A percentile compares a stretch with the other conserved stretches of the same genome.
phyloP scores from a whole-genome alignment of 2,797 vertebrate species.

The Onychomys arenicola region DNA sequence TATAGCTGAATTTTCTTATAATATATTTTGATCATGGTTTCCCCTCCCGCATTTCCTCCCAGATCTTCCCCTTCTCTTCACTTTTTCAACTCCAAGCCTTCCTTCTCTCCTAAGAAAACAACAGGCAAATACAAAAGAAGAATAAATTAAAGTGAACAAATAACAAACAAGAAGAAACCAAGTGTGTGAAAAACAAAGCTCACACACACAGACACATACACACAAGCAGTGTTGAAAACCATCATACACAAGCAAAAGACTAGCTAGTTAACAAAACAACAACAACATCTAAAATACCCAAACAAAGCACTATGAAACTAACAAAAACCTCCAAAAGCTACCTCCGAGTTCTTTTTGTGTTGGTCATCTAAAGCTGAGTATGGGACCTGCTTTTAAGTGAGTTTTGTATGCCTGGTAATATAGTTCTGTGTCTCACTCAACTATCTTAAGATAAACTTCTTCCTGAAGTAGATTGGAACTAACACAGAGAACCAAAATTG shows the following conservation, averaged over 20 bases:
- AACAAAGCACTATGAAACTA: too few relatives aligned
- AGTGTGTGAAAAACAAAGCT: fast-evolving
- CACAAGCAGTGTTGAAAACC: background rate
- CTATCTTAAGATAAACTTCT: background rate
- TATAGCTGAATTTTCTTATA: background rate
- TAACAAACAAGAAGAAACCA: too few relatives aligned
- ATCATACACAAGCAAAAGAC: too few relatives aligned
- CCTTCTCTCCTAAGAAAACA: background rate
- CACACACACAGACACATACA: too few relatives aligned
- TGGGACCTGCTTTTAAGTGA: background rate
- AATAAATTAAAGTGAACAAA: background rate
- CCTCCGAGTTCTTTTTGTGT: too few relatives aligned
- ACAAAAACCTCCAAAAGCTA: background rate
- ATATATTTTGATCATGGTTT: too few relatives aligned
- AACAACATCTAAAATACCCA: too few relatives aligned
- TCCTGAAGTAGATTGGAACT: background rate
- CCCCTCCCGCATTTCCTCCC: background rate
- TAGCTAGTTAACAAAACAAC: too few relatives aligned
- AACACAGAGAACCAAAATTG: background rate
- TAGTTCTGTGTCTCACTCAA: background rate
- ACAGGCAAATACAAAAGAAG: background rate
- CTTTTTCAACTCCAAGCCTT: background rate
- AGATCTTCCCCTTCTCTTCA: background rate
- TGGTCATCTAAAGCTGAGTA: too few relatives aligned
- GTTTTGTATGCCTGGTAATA: background rate